Base-by-base conservation (phyloP, 2,888 invertebrate genomes). In the Spodoptera littoralis region DNA sequence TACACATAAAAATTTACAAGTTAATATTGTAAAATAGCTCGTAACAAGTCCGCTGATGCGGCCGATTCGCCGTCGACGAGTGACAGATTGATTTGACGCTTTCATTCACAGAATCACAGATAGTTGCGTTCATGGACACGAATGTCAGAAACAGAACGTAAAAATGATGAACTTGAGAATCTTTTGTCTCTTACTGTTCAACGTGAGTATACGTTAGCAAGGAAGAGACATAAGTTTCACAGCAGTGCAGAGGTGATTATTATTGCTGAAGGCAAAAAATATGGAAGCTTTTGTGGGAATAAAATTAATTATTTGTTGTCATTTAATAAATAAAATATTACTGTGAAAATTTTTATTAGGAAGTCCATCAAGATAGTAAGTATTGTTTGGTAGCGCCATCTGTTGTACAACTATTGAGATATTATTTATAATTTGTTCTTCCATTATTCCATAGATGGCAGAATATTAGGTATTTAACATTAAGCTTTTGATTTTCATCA, bases 81-180 rank as follows among this genome's bases (percentile, higher is more conserved):
- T 78, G 81, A 80, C 76, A 60, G 65, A 60, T 42, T 57, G 49
- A 56, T 43, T 75, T 70, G 69, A 70, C 69, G 70, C 73, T 74
- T 60, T 53, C 74, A 52, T 67, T 58, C 69, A 27, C 18, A 18
- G 30, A 4, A 30, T 6, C 4, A n/a, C 41, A 52, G 57, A 50
- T 66, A 46, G 13, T 56, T 50, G 56, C 66, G 55, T 71, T 70
- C 30, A 18, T 36, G 36, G 8, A 8, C 6, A 36, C 0, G 36
- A 36, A 9, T 36, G 36, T 6, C 36, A 36, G 36, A 36, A 51
- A 30, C 11, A 44, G 13, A 54, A 49, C 44, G 42, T 69, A 27
- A 30, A 45, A 36, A 1, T 36, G 8, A 9, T 27, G 36, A 70
- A 55, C 70, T 70, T 52, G 52, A n/a, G 5, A 4, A 42, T 50